Base-by-base conservation (phyloP, 2,113 vertebrate genomes). In the Progne subis region DNA sequence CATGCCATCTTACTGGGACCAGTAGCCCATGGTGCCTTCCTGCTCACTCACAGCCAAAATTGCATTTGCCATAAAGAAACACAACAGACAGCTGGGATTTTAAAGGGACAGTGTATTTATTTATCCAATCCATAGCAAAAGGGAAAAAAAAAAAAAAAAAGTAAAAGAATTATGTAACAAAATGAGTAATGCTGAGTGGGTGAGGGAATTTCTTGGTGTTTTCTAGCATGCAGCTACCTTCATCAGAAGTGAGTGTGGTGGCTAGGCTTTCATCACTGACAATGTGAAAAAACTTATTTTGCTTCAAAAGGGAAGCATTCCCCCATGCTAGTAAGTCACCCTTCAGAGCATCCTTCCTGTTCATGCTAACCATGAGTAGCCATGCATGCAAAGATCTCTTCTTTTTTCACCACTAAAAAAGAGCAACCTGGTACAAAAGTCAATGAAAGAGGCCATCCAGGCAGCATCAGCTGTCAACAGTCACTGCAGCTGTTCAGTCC, bases 381-480 rank as follows among this genome's bases (percentile, higher is more conserved):
- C 98, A 98, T 95, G 98, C 98, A 49, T 98, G 85, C 94, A 97
- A 82, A 56, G n/a, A 29, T 63, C 16, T 95, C 47, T 70, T 53
- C 37, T 94, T 75, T 80, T 78, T 96, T 92, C 88, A 92, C 82
- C 63, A 50, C 74, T 75, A 74, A 69, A 75, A 53, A 68, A 95
- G 92, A 94, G 82, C 87, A 82, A 57, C 31, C 69, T 71, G 83
- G 49, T 63, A 65, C 44, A 75, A 79, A 94, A 77, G 50, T 74
- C 80, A 47, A 83, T 80, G 90, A 68, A 39, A 67, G 49, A 63
- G 92, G 87, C 86, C 94, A 52, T 25, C 47, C 85, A 93, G 79
- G 94, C 78, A 67, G 41, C 83, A 78, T 97, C 95, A 94, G 97
- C 94, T 98, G 97, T 52, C 96, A 97, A 96, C 97, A 98, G 97